Base-by-base conservation (phyloP, 30 jellyfish, hydroid and myxozoan genomes). In the Hydractinia echinata region DNA sequence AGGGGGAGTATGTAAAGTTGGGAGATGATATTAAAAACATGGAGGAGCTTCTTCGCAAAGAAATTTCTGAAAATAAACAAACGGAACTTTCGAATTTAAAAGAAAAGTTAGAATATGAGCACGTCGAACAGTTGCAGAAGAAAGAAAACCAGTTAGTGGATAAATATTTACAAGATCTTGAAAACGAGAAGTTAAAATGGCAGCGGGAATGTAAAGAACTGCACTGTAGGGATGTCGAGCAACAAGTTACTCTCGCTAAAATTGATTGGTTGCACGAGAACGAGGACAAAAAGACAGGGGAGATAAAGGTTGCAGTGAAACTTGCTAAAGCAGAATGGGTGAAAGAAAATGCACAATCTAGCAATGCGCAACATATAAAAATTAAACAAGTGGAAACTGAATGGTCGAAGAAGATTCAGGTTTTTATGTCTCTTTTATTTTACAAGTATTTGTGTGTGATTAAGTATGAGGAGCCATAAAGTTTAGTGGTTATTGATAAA, bases 1-100 rank as follows among this genome's bases (percentile, higher is more conserved):
- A 91, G 67, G 96, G 83, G 10, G 94, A 92, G 61, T 91, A 91
- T 67, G 84, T 84, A 30, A 20, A 88, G 49, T 84, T 91, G 20
- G 83, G 95, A 9, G 74, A 79, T 49, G 97, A 91, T 64, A 86
- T 86, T 60, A 83, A 82, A 62, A 53, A 61, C 6, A 19, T 91
- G 10, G 95, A 79, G 62, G 71, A 83, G 7, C 90, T 83, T 5
- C 83, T 91, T 44, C 81, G 91, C 51, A 11, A 51, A 7, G 94
- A 91, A 54, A 9, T 61, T 1, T n/a, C 44, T 55, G 64, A 62
- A 4, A 9, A 16, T 55, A 56, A 61, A 7, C 62, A 79, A 10
- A 15, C 61, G 51, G 83, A 53, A 19, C 19, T 55, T 19, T 15
- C 4, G 9, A 84, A 91, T 90, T 13, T 83, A 4, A 76, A 73